Base-by-base conservation (phyloP, 2,113 vertebrate species). In the Bubo scandiacus region DNA sequence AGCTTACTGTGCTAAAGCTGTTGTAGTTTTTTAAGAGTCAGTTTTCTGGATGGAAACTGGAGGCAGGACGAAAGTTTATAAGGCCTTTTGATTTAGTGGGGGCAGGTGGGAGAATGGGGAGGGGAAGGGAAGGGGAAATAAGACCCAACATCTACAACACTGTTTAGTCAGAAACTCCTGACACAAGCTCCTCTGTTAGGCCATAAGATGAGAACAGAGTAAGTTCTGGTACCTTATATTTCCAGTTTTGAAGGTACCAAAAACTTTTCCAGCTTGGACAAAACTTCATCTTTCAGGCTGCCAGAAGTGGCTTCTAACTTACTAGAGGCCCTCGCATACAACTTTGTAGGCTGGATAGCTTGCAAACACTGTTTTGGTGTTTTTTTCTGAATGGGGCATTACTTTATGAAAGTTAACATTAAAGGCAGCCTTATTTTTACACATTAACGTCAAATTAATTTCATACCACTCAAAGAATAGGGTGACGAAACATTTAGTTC, bases 391-490 rank as follows among this genome's bases (percentile, higher is more conserved):
- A 63, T 32, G 86, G 88, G 63, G 72, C 87, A 74, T 94, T 96
- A 89, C 49, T 95, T 95, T 94, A 86, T 97, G 96, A 95, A 97
- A 97, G 93, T 87, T 96, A 97, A 91, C 15, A 55, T 96, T 96
- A 97, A 97, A 94, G 90, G 82, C 61, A 88, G 86, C 77, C 77
- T 95, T 97, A 96, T 97, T 97, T 97, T 94, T 94, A 86, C 83
- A 90, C 92, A 93, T 91, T 94, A 91, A 87, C 4, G 29, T 96
- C 84, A 97, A 95, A 97, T 97, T 97, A 92, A 95, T 97, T 97
- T 97, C 70, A 84, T 94, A 97, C 91, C 55, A 77, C 70, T 92
- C 95, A 97, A 96, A 95, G 71, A 97, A 93, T 94, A 95, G 55
- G 9, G 73, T 95, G 94, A 96, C 94, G 87, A 97, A 92, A 89